A percentile compares a stretch with the other conserved stretches of the same genome.
These are phyloP conservation scores for Pediacus dermestoides DNA, from an alignment of 2,888 invertebrate genomes.

Conservation along the genomic window DNA sequence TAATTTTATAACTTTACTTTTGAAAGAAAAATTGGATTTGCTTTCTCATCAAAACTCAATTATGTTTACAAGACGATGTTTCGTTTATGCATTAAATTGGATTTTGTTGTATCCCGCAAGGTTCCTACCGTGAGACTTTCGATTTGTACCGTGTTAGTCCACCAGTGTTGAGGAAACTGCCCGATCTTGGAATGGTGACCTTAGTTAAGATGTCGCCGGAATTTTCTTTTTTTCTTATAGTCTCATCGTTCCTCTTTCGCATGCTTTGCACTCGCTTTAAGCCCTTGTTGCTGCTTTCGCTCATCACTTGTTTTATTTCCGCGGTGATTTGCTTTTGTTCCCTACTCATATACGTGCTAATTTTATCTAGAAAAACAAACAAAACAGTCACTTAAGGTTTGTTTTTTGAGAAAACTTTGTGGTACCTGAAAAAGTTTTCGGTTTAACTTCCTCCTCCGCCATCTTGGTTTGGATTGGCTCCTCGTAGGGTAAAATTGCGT, in stretches of 20 bases:
- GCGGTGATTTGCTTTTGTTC: slow-evolving; percentile 52
- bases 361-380: slow-evolving; percentile 48
- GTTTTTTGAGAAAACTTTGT: slow-evolving; percentile 12
- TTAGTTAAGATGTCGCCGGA: slow-evolving; percentile 80
- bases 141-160: slow-evolving; percentile 75
- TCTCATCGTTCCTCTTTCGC: slow-evolving; percentile 39
- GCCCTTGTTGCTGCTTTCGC: slow-evolving; percentile 42
- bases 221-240: slow-evolving; percentile 52
- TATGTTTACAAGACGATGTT: too few relatives aligned
- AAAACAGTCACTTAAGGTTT: not conserved
- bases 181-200: slow-evolving; percentile 80
- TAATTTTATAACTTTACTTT: too few relatives aligned
- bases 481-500: slow-evolving; percentile 48
- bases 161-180: slow-evolving; percentile 80
- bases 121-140: slow-evolving; percentile 60
- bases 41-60: too few relatives aligned
- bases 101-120: too few relatives aligned
- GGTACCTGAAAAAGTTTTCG: slow-evolving; percentile 50
- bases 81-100: too few relatives aligned
- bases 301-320: slow-evolving; percentile 50
- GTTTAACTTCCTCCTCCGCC: slow-evolving; percentile 56
- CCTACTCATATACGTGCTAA: slow-evolving; percentile 51
- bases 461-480: slow-evolving; percentile 34
- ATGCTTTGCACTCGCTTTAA: slow-evolving; percentile 52
- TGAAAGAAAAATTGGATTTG: too few relatives aligned